Base-by-base conservation (phyloP, 2,797 vertebrate genomes). In the Stomatorhinus walkeri region DNA sequence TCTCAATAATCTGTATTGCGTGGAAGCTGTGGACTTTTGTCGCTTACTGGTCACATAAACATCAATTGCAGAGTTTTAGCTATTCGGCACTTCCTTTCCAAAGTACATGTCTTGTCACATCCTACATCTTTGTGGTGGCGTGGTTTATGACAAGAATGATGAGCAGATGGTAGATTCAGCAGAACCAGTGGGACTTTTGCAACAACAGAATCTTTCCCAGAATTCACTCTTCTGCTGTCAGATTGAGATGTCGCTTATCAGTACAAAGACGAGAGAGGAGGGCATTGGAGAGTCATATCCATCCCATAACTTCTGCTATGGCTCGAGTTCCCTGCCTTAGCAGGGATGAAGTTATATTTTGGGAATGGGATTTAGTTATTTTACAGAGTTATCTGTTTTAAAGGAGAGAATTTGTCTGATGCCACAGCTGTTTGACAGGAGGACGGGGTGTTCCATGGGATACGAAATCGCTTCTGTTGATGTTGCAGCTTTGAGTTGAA, bases 241-340 rank as follows among this genome's bases (percentile, higher is more conserved):
- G 43, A n/a, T 14, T 87, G 86, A 87, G 36, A 87, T 87, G 56
- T 48, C 40, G 43, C 64, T 76, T 64, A 88, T 51, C 61, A 49
- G n/a, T 72, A 49, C 59, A 72, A 24, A 76, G 43, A 22, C 5
- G 22, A 10, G 7, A 64, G 59, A 32, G 22, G n/a, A 22, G 28
- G 85, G 43, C 2, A 72, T 46, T 51, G 12, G 43, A 76, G 24
- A 88, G 59, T 59, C 28, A 36, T 5, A 32, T 59, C 52, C 32
- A 32, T 87, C 85, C 14, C 32, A 40, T 8, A 56, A 10, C 52
- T 43, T 32, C 85, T 87, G 52, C 51, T 28, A 56, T 87, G 49
- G 28, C 24, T 54, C 1, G 22, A 87, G 32, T 59, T 36, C 28
- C 52, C 48, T 10, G 43, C 40, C 5, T 86, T 40, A n/a, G 12